Conservation (phyloP, 2,888 invertebrate species). For the Terebella lapidaria region DNA sequence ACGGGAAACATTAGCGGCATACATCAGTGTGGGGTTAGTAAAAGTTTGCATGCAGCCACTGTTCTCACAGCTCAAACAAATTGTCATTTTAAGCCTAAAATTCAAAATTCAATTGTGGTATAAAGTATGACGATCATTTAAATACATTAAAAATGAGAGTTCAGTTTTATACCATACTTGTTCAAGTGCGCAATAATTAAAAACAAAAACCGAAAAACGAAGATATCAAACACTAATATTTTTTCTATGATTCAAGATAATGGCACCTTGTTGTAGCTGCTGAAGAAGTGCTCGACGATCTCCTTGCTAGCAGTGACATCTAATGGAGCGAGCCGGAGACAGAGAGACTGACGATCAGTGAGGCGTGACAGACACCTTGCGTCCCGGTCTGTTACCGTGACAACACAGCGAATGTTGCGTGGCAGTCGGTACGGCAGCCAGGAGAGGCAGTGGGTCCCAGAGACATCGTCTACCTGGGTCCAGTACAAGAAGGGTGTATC, state of each 20-base stretch:
- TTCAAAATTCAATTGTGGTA: too few relatives aligned
- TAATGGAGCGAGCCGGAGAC: constrained; percentile 26
- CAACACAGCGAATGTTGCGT: constrained; percentile 32
- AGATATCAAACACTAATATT: too few relatives aligned
- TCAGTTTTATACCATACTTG: too few relatives aligned
- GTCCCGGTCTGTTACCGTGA: constrained; percentile 32
- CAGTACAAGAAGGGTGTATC: background rate
- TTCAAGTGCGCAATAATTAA: too few relatives aligned
- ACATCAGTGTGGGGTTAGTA: too few relatives aligned
- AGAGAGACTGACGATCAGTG: constrained; percentile 27
- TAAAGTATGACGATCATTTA: too few relatives aligned
- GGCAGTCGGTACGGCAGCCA: constrained; percentile 42
- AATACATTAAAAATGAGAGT: too few relatives aligned
- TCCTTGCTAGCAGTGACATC: constrained; percentile 23
- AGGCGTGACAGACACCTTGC: constrained; percentile 31
- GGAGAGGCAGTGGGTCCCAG: constrained; percentile 24
- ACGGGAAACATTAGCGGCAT: background rate
- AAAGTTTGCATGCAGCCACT: too few relatives aligned
- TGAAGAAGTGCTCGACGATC: constrained; percentile 30
- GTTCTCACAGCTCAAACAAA: too few relatives aligned
- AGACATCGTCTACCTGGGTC: background rate
- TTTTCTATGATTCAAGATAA: too few relatives aligned
- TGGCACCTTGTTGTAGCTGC: constrained; percentile 40
- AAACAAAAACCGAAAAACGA: too few relatives aligned
- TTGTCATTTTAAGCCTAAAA: too few relatives aligned